Percentiles rank a stretch among this genome's conserved stretches.
Conservation (phyloP, 2,113 vertebrate species). For the human (Homo sapiens) region DNA sequence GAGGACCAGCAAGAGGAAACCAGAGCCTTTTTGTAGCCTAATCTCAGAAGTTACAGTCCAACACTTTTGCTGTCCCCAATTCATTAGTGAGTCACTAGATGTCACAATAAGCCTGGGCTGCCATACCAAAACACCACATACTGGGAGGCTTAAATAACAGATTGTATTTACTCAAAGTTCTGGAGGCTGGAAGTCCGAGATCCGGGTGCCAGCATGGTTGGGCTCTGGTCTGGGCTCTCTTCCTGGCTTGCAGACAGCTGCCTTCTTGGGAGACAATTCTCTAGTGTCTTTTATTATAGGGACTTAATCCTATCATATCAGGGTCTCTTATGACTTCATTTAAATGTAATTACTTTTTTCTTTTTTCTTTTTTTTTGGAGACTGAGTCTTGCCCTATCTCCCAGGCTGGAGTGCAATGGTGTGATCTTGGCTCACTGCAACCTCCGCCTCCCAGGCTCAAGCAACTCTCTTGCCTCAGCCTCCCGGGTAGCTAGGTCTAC, state of each 20-base stretch:
- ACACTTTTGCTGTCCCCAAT: background rate
- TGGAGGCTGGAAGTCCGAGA: background rate
- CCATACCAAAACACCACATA: background rate
- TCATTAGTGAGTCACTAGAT: background rate
- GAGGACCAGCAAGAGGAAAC: background rate
- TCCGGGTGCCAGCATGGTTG: background rate
- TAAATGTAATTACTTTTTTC: background rate
- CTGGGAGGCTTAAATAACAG: background rate
- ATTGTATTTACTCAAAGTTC: background rate
- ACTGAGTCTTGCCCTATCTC: too few species aligned
- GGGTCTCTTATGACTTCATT: background rate
- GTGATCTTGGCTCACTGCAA: too few species aligned
- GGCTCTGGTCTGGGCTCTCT: background rate
- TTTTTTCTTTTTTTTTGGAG: too few species aligned
- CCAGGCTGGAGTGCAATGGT: too few species aligned
- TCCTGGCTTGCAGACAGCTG: background rate
- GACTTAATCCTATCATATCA: background rate
- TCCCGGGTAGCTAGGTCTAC: too few species aligned
- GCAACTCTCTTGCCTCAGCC: too few species aligned
- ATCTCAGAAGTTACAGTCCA: background rate
- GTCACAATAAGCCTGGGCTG: background rate
- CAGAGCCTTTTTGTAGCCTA: background rate
- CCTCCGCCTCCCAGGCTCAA: too few species aligned
- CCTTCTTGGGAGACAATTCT: background rate
- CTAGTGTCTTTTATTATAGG: background rate